Conservation (phyloP, 2,888 invertebrate genomes). For the Eilema depressum region DNA sequence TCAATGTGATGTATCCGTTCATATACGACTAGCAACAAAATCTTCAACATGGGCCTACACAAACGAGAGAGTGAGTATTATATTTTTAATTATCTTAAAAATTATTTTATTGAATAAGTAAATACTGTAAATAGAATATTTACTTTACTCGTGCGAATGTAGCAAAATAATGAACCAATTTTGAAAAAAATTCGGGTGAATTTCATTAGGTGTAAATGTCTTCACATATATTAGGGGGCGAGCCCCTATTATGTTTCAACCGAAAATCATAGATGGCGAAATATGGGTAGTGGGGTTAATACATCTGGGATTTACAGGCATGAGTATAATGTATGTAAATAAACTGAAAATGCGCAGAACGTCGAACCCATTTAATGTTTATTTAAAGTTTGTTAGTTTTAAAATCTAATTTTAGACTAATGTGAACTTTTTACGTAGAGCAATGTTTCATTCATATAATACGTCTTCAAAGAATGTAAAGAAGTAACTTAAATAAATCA, state of each 20-base stretch:
- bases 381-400: background rate
- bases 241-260: too few species aligned
- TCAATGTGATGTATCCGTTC: constrained; percentile 56
- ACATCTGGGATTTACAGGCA: too few species aligned
- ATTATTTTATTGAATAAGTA: too few species aligned
- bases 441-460: background rate
- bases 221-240: too few species aligned
- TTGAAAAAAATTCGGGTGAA: background rate
- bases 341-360: too few species aligned
- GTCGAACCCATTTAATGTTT: background rate
- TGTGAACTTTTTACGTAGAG: background rate
- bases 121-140: too few species aligned
- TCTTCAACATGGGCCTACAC: constrained; percentile 75
- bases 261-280: too few species aligned
- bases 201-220: background rate
- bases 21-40: constrained; percentile 47
- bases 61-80: constrained; percentile 78
- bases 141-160: too few species aligned
- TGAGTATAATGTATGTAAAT: too few species aligned
- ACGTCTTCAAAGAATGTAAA: background rate
- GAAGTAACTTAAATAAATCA: background rate
- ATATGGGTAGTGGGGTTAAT: too few species aligned
- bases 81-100: background rate
- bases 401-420: constrained; percentile 2
- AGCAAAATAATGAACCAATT: background rate